These are phyloP conservation scores for Pseudococcus viburni DNA, from an alignment of 2,888 invertebrate species.

Conservation along the genomic window DNA sequence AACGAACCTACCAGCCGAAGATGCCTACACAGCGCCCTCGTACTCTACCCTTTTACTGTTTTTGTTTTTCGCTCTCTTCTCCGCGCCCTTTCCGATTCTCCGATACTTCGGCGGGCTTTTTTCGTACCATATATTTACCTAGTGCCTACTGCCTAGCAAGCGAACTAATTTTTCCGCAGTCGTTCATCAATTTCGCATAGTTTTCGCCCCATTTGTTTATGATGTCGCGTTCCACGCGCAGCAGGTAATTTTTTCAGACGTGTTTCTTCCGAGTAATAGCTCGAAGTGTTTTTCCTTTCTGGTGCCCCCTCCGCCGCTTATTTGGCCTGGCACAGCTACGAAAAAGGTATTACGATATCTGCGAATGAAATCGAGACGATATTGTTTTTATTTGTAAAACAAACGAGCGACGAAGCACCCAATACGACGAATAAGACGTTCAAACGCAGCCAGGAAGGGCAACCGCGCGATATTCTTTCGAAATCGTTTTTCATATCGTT, in stretches of 20 bases:
- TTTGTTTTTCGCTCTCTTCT: neutral
- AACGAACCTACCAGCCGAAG: neutral
- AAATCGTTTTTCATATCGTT: neutral
- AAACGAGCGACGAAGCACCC: too few species aligned
- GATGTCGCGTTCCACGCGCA: neutral
- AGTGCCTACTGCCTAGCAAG: neutral
- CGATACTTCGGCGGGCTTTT: too few species aligned
- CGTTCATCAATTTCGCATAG: constrained; percentile 28
- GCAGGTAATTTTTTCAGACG: too few species aligned
- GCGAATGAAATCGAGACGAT: neutral
- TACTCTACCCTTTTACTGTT: too few species aligned
- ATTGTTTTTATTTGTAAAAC: too few species aligned
- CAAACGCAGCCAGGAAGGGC: too few species aligned
- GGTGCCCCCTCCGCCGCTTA: too few species aligned
- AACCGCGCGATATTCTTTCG: too few species aligned
- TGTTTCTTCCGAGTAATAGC: neutral
- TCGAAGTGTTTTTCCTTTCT: neutral
- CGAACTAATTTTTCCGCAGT: neutral
- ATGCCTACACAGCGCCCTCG: neutral
- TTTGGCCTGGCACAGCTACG: too few species aligned
- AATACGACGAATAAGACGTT: too few species aligned
- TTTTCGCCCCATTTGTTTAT: constrained; percentile 34
- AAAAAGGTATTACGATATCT: neutral
- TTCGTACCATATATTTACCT: neutral
- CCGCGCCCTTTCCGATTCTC: neutral